Base-by-base conservation (phyloP, 2,797 vertebrate genomes). In the Gallinago solitaria region DNA sequence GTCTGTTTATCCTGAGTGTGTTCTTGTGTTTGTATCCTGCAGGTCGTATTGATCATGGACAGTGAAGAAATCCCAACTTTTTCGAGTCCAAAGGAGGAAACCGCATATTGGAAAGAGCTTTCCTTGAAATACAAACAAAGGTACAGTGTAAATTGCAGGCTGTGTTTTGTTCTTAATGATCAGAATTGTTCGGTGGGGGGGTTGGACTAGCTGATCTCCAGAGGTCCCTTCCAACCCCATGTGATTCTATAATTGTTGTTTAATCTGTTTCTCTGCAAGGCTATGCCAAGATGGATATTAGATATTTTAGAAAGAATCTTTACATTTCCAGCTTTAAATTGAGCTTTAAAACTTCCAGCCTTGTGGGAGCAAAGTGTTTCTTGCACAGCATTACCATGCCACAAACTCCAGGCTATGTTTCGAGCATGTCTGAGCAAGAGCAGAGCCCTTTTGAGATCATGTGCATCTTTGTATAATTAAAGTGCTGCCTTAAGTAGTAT, bases 11-110 rank as follows among this genome's bases (percentile, higher is more conserved):
- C 39, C 87, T 96, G 76, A 86, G 47, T 30, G 3, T 84, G 0
- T 67, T 54, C 43, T 74, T 83, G 17, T 16, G 48, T 18, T 89
- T 83, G 54, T 73, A 13, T 84, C 95, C 94, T 89, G 57, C 89
- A 98, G 98, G 97, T 95, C 35, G 39, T 87, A 94, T 96, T 98
- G 98, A 99, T 98, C 98, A 99, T 99, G 99, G 99, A 99, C 98
- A 98, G 98, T 98, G 99, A 99, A 98, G 99, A 99, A 98, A 99
- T 99, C 97, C 99, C 99, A 60, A 99, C 99, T 97, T 99, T 99
- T 97, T 98, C 98, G 7, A 98, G 98, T 98, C 99, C 99, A 97
- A 99, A 99, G 82, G 99, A 99, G 97, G 99, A 99, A 98, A 98
- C 99, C 73, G 98, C 98, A 4, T 99, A 99, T 97, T 99, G 99